Evolutionary conservation across 2,888 invertebrate species (phyloP).

Genomic region (Hirtodrosophila histrioides): DNA sequence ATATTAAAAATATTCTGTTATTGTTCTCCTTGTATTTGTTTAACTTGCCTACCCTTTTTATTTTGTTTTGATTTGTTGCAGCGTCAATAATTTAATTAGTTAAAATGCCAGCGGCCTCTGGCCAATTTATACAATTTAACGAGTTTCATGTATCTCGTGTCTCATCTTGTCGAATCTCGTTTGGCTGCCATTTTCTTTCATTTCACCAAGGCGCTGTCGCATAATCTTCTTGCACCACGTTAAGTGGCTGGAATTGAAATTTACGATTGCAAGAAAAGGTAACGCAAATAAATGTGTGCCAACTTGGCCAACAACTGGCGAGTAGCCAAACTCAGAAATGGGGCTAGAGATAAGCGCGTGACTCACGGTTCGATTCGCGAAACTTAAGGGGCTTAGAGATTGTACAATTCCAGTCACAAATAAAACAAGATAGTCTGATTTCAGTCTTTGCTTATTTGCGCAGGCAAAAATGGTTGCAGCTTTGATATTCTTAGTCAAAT

Average conservation of each 20-base stretch:
- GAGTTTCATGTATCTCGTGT: slow-evolving; percentile 15
- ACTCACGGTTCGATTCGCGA: slow-evolving; percentile 1
- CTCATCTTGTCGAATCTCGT: slow-evolving; percentile 27
- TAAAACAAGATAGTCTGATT: too few relatives aligned
- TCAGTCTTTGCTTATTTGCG: too few relatives aligned
- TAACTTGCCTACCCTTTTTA: slow-evolving; percentile 1
- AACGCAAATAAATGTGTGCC: slow-evolving; percentile 71
- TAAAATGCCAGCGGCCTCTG: slow-evolving; percentile 46
- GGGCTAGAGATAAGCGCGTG: slow-evolving; percentile 2
- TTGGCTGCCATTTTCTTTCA: slow-evolving; percentile 70
- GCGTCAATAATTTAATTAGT: slow-evolving; percentile 73
- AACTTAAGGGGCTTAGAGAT: background rate
- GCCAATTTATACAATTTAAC: slow-evolving; percentile 27
- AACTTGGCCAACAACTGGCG: slow-evolving; percentile 47
- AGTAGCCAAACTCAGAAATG: slow-evolving; percentile 5
- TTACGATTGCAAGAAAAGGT: slow-evolving; percentile 71
- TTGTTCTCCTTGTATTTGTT: slow-evolving; percentile 25
- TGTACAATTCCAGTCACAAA: too few relatives aligned
- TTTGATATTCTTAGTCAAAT: too few relatives aligned
- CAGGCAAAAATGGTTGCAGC: too few relatives aligned
- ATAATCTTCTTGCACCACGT: slow-evolving; percentile 69
- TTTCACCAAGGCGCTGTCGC: slow-evolving; percentile 65
- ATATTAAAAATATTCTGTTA: slow-evolving; percentile 55
- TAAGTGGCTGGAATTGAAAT: slow-evolving; percentile 77
- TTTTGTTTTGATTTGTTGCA: slow-evolving; percentile 38